These are phyloP conservation scores for Trogon melanurus DNA, from an alignment of 2,113 vertebrate species.

Conservation along the genomic window DNA sequence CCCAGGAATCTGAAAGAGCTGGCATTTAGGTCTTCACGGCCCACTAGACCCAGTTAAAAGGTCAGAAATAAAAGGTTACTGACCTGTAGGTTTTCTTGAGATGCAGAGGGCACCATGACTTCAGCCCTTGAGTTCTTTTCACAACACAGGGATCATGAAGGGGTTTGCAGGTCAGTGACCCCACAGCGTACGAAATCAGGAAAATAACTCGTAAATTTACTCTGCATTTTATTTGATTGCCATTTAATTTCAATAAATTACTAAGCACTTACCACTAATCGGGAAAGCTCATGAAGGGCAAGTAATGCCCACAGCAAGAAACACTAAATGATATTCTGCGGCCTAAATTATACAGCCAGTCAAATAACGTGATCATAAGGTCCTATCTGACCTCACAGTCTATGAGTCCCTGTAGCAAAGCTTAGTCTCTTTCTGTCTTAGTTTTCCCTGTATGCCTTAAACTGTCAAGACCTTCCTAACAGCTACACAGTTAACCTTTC, in stretches of 20 bases:
- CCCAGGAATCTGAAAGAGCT: constrained; percentile 72
- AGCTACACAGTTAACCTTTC: neutral
- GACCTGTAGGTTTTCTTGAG: constrained; percentile 75
- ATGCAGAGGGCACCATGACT: constrained; percentile 19
- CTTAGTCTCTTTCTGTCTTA: neutral
- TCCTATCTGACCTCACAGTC: neutral
- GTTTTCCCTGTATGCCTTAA: neutral
- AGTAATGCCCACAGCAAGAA: neutral
- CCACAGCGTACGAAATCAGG: constrained; percentile 46
- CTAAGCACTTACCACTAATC: neutral
- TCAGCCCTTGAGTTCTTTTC: constrained; percentile 53
- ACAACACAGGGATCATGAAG: constrained; percentile 64
- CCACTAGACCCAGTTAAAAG: constrained; percentile 77
- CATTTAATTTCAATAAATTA: constrained; percentile 34
- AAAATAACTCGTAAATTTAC: constrained; percentile 39
- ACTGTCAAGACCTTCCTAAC: neutral
- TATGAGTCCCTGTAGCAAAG: neutral
- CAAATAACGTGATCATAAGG: neutral
- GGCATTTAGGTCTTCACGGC: constrained; percentile 77
- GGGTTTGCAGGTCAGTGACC: constrained; percentile 63
- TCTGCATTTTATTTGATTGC: constrained; percentile 44
- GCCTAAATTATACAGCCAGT: neutral
- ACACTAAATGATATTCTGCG: neutral
- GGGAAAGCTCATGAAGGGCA: neutral
- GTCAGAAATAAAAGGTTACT: constrained; percentile 80